These are phyloP conservation scores for Cercocebus atys DNA, from an alignment of 2,113 vertebrate species.

Conservation along the genomic window DNA sequence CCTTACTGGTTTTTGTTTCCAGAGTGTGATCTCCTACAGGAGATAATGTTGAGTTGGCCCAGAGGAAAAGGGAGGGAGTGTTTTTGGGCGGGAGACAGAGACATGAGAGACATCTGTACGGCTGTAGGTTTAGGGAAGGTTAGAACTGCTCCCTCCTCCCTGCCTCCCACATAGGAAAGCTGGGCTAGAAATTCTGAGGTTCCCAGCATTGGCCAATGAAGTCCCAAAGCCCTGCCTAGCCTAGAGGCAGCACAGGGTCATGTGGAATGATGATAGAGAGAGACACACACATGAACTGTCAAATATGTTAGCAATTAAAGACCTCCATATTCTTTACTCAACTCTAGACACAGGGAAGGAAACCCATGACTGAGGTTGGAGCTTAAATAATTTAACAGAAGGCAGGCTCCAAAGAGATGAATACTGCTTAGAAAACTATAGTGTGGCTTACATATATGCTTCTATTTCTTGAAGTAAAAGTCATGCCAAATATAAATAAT, in stretches of 20 bases:
- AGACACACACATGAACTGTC: background rate
- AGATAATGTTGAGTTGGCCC: background rate
- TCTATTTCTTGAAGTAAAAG: conserved; percentile 5
- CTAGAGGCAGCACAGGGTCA: background rate
- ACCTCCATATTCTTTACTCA: background rate
- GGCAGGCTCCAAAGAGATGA: background rate
- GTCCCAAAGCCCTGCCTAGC: background rate
- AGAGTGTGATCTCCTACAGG: background rate
- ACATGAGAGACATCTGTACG: rapidly evolving
- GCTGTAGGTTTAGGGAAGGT: background rate
- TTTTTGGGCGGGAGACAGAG: background rate
- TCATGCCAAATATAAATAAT: background rate
- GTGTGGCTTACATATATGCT: background rate
- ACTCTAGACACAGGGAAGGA: background rate
- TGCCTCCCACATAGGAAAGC: background rate
- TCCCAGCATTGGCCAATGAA: background rate
- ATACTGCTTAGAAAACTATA: background rate
- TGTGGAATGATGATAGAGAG: background rate
- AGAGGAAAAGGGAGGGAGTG: background rate
- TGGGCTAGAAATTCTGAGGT: background rate
- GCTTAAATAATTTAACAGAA: background rate
- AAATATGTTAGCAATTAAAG: background rate
- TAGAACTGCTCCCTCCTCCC: background rate
- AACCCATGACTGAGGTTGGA: background rate
- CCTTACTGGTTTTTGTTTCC: background rate